Conservation (phyloP, 2,888 invertebrate genomes). For the Belgica antarctica region DNA sequence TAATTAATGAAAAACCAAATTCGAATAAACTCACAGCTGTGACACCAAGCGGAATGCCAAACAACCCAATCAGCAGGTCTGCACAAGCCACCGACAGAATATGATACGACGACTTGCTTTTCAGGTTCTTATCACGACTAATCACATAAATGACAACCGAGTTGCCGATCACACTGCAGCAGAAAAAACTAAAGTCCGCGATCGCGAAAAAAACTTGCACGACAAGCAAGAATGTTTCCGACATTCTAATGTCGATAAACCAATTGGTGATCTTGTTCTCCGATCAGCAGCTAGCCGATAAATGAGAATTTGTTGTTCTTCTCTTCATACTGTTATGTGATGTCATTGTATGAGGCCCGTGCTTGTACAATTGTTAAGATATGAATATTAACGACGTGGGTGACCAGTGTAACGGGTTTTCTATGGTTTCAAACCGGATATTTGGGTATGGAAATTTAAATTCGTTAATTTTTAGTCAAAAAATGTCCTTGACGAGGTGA, state of each 20-base stretch:
- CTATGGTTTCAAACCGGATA: no score
- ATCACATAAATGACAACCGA: constrained; percentile 13
- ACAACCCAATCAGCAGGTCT: neutral
- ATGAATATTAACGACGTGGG: no score
- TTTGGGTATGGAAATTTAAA: no score
- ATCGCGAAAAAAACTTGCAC: neutral
- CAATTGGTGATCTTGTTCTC: no score
- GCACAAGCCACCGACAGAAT: neutral
- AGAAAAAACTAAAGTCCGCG: neutral
- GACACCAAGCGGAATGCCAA: neutral
- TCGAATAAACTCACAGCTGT: neutral
- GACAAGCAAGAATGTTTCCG: neutral
- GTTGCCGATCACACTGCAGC: neutral
- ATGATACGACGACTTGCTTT: neutral
- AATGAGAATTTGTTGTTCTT: neutral
- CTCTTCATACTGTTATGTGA: neutral
- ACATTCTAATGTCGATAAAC: constrained; percentile 6
- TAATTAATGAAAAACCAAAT: neutral
- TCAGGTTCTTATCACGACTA: neutral
- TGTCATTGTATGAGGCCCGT: no score
- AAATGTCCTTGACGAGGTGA: no score
- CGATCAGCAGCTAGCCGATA: neutral
- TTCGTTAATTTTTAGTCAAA: no score
- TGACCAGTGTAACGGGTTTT: no score
- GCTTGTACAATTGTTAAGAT: no score